Base-by-base conservation (phyloP, 1,140 invertebrate genomes). In the Diuraphis noxia region DNA sequence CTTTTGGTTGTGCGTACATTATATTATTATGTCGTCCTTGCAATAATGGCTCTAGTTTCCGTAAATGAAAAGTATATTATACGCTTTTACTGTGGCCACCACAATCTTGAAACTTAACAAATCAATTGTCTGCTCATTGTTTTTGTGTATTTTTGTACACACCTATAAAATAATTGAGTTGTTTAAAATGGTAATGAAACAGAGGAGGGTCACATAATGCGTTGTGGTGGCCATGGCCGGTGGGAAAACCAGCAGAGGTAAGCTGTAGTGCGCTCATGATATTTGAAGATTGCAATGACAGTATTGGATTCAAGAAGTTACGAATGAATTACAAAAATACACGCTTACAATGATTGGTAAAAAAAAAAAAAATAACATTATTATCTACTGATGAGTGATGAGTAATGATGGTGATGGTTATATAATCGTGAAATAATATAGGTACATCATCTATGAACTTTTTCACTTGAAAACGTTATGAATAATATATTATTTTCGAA, bases 21-120 rank as follows among this genome's bases (percentile, higher is more conserved):
- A 63, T 63, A 63, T 72, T 72, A 72, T 72, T 72, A 72, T n/a
- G 84, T 49, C 86, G 86, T 88, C 86, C 86, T 88, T 88, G 86
- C 36, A 41, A 72, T 72, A 52, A 87, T 36, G 10, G 34, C 30
- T 63, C 13, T 63, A 19, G 49, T 56, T 88, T 63, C 52, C 86
- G 52, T 49, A 34, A 86, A 86, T 86, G 34, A 52, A 86, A 52
- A 30, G 30, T 84, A 34, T 85, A 85, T 46, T 84, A 86, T 36
- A n/a, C 30, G 21, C 17, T 30, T 85, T 23, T 85, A 85, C n/a
- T 23, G n/a, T 49, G 84, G 6, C n/a, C 34, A 52, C 34, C 85
- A 36, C 41, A 49, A 41, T 86, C 84, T 34, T 34, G 34, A 86
- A 86, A 86, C 34, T 86, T 52, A 86, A 86, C 46, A 86, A 86